These are phyloP conservation scores for Hystrix cristata DNA, from an alignment of 2,113 vertebrate genomes.

Conservation along the genomic window DNA sequence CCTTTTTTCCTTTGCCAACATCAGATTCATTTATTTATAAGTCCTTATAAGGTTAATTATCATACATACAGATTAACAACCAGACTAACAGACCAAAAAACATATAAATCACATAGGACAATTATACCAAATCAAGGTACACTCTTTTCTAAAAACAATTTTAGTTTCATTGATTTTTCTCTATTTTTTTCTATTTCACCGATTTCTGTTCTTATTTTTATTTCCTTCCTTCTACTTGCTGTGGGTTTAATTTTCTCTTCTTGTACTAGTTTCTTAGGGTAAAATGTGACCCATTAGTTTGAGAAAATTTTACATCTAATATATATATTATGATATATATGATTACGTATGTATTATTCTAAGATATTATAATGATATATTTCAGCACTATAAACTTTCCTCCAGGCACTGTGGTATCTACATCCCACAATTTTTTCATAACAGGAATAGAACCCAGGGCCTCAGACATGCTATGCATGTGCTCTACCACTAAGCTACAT, in stretches of 20 bases:
- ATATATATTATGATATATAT: neutral
- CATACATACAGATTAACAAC: neutral
- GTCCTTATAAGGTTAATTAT: neutral
- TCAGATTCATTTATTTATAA: neutral
- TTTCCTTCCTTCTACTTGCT: neutral
- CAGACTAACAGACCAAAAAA: neutral
- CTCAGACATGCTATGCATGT: neutral
- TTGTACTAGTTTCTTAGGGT: constrained; percentile 31
- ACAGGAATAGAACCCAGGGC: neutral
- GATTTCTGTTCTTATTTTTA: neutral
- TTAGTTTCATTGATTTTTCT: neutral
- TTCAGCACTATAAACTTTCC: constrained; percentile 41
- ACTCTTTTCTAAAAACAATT: constrained; percentile 40
- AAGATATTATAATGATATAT: neutral
- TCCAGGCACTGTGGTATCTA: neutral
- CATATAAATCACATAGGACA: neutral
- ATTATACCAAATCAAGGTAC: neutral
- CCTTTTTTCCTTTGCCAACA: neutral
- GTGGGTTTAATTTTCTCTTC: constrained; percentile 61
- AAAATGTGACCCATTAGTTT: neutral
- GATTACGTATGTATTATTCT: neutral
- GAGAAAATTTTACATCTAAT: constrained; percentile 27
- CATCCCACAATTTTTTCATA: neutral
- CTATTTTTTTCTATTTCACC: neutral
- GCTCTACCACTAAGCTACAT: neutral